Percentiles rank a stretch among this genome's conserved stretches.
Conservation (phyloP, 2,888 invertebrate genomes). For the Sarcophaga carnaria region DNA sequence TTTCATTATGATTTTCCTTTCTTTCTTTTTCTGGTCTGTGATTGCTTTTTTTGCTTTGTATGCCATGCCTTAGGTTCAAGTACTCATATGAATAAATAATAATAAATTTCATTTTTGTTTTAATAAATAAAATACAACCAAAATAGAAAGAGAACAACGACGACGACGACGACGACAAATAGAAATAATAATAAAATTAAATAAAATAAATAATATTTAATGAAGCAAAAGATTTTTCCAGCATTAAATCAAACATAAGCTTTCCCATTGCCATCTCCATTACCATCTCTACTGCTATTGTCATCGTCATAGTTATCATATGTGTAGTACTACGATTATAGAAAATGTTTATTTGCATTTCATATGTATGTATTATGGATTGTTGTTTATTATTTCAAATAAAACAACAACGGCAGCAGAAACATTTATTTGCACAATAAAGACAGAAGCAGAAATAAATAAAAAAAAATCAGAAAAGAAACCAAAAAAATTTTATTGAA, state of each 20-base stretch:
- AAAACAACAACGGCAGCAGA: background rate
- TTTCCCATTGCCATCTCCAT: background rate
- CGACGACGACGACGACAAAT: background rate
- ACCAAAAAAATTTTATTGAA: conserved; percentile 8
- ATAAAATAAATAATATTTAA: conserved; percentile 53
- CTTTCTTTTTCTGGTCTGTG: too few species aligned
- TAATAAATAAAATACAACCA: background rate
- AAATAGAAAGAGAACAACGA: background rate
- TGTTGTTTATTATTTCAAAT: conserved; percentile 33
- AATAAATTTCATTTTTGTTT: background rate
- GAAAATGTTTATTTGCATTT: conserved; percentile 16
- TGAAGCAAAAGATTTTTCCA: conserved; percentile 53
- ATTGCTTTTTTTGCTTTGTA: too few species aligned
- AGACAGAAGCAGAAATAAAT: background rate
- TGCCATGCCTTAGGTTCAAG: too few species aligned
- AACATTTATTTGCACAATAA: conserved; percentile 32
- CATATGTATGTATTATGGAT: conserved; percentile 13
- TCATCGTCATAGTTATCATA: background rate
- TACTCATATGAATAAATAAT: too few species aligned
- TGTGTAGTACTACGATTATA: background rate
- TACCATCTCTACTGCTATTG: background rate
- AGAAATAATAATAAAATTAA: background rate
- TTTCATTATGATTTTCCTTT: too few species aligned
- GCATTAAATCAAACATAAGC: conserved; percentile 21
- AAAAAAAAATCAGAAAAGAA: background rate